Conservation (phyloP, 2,797 vertebrate genomes). For the Antennarius maculatus region DNA sequence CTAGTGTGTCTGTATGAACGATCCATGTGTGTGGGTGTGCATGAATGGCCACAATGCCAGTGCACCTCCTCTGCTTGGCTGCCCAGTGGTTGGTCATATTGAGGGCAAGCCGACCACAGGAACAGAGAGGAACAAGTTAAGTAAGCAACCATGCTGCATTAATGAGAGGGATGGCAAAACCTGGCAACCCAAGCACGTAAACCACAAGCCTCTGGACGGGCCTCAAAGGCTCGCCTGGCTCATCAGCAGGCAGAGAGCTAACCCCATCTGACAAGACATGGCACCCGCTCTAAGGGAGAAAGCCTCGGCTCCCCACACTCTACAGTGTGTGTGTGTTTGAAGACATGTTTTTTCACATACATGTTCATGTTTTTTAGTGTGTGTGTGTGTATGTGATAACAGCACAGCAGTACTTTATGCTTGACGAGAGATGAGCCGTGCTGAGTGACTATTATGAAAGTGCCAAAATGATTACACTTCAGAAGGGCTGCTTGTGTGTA, state of each 20-base stretch:
- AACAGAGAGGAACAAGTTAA: conserved; percentile 59
- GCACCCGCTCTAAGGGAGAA: conserved; percentile 60
- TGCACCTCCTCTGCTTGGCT: conserved; percentile 44
- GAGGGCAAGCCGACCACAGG: conserved; percentile 42
- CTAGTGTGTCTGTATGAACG: conserved; percentile 1
- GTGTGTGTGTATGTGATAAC: conserved; percentile 31
- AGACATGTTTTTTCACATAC: conserved; percentile 40
- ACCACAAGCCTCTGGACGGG: conserved; percentile 64
- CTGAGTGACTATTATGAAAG: conserved; percentile 44
- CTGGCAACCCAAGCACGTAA: conserved; percentile 74
- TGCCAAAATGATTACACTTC: conserved; percentile 33
- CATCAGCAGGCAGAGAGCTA: conserved; percentile 66
- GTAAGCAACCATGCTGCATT: conserved; percentile 72
- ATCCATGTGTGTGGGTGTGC: background rate
- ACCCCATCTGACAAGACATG: conserved; percentile 76
- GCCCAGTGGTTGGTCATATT: conserved; percentile 45
- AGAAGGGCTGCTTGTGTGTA: background rate
- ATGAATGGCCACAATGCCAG: conserved; percentile 5
- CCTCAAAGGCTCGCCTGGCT: conserved; percentile 72
- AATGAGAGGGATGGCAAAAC: conserved; percentile 72
- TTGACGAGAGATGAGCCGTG: conserved; percentile 29
- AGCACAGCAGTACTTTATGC: conserved; percentile 17
- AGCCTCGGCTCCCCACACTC: conserved; percentile 51
- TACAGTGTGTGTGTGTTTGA: conserved; percentile 1
- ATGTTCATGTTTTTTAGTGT: conserved; percentile 1